phyloP scores from a whole-genome alignment of 2,888 invertebrate genomes.

The Ochlodes sylvanus region DNA sequence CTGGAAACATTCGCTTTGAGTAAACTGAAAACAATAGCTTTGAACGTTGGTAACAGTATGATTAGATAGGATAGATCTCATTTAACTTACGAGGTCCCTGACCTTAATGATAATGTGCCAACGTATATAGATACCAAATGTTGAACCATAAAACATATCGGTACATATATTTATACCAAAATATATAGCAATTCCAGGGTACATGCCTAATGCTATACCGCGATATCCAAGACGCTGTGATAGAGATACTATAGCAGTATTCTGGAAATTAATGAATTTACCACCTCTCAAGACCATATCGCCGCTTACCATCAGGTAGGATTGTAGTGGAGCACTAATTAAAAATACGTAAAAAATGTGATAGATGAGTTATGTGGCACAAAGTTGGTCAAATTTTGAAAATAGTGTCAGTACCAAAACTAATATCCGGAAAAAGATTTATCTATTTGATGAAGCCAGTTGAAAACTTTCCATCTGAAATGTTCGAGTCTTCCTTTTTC shows the following conservation, averaged over 20 bases:
- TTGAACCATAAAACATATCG: no score
- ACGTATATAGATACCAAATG: background rate
- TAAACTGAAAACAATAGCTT: constrained; percentile 6
- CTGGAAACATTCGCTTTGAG: background rate
- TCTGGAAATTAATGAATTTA: no score
- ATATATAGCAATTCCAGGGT: no score
- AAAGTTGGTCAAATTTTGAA: background rate
- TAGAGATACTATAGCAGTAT: no score
- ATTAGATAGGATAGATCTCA: background rate
- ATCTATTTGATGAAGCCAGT: constrained; percentile 46
- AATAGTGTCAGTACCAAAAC: constrained; percentile 45
- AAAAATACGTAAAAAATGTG: no score
- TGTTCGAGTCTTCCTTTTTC: constrained; percentile 66
- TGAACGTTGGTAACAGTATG: constrained; percentile 3
- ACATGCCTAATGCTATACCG: no score
- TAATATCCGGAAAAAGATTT: constrained; percentile 58
- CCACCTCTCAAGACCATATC: no score
- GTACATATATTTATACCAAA: no score
- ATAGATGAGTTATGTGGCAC: no score
- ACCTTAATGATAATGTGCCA: background rate
- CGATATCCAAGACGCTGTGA: no score
- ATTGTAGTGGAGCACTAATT: no score
- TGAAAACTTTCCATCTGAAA: constrained; percentile 71
- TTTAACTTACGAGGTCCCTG: background rate
- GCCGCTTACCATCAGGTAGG: no score